Evolutionary conservation across 2,113 vertebrate genomes (phyloP), one percentile per base, ranked within the genome.

Genomic region (Stigmatopora argus): DNA sequence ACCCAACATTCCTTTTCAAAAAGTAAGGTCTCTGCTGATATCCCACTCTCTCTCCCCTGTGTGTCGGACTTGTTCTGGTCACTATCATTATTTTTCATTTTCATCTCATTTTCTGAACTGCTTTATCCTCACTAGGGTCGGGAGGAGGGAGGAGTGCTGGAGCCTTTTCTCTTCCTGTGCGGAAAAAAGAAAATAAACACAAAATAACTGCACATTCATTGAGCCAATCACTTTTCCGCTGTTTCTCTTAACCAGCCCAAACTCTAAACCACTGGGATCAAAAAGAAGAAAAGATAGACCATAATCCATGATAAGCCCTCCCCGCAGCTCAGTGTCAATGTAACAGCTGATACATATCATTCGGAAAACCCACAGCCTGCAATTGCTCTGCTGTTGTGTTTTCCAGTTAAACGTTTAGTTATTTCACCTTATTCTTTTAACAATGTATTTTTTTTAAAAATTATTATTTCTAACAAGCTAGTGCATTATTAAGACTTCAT

Each of bases 311-410:
- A 87, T 86, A 89, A 89, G 77, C 86, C 78, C 70, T 64, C 69
- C 74, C 86, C 51, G 74, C 80, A 74, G 87, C 83, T 83, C 80
- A 86, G 79, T 75, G 87, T 87, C 83, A 76, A 78, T 86, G 83
- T 85, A 82, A 64, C 79, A 80, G 72, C 80, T 83, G 87, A 89
- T 87, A 86, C 69, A 75, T 83, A 89, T 89, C 86, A 86, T 80
- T 83, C 78, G 78, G 72, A 79, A 84, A 31, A 31, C 26, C 84
- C 74, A 52, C 69, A 19, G 81, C 84, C 82, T 70, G 72, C 83
- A 65, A 69, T 66, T 83, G 65, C 77, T 78, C 83, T 83, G 75
- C 84, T 82, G 71, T 77, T 31, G 77, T 73, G 80, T 71, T 53
- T 44, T 52, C 74, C 71, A 75, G 38, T 34, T 51, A 44, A 15